Base-by-base conservation (phyloP, 2,113 vertebrate species). In the Oncorhynchus keta region DNA sequence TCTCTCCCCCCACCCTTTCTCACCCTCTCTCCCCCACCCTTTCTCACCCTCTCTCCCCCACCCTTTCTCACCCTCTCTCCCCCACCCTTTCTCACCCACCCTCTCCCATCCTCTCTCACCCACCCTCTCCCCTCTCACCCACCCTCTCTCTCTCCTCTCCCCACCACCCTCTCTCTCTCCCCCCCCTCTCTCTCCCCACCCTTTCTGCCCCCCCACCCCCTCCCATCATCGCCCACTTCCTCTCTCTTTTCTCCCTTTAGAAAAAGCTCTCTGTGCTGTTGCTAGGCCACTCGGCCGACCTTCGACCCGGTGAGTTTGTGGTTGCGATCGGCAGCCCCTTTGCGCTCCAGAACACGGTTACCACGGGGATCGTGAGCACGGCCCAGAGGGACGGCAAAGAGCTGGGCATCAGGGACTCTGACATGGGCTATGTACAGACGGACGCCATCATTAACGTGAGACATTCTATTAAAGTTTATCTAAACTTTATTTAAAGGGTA, bases 361-460 rank as follows among this genome's bases (percentile, higher is more conserved):
- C 97, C n/a, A 98, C 97, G 0, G 97, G 97, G 5, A 97, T 99
- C 35, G 95, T 99, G 82, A 99, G 97, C 93, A 96, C 96, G 0
- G 96, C 98, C 26, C 97, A 98, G 91, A 88, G 97, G 24, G 97
- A 96, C 0, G 97, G 97, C 70, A 95, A 92, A 76, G 95, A 99
- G 75, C 94, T 99, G 74, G 97, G 97, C 45, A 89, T 98, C 11
- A 89, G 89, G 3, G 95, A 99, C 92, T 98, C 97, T 0, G 96
- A 99, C 90, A 99, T 99, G 96, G 97, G 97, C 85, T 99, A 98
- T 83, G 91, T 99, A 81, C 97, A 99, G 91, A 99, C 97, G 0
- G 97, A 99, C 11, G 97, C 97, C 84, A 98, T 99, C 83, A 99
- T 99, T 88, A 99, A 98, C 5, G 97, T 99, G 88, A 95, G 97